Conservation (phyloP, 2,888 invertebrate genomes). For the Platycnemis pennipes region DNA sequence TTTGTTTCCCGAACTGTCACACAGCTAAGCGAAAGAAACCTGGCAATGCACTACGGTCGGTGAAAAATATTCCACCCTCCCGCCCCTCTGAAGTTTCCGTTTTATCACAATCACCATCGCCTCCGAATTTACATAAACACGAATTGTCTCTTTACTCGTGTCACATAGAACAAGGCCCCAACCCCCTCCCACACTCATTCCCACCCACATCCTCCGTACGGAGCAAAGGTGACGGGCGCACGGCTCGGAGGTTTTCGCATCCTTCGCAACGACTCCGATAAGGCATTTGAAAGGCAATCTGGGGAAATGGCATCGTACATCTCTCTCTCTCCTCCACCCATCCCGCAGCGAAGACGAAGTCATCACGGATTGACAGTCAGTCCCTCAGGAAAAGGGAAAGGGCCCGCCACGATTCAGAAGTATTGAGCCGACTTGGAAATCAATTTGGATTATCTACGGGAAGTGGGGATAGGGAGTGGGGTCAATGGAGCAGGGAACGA, state of each 20-base stretch:
- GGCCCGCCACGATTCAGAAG: background rate
- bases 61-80: too few species aligned
- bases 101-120: too few species aligned
- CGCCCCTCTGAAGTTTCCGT: too few species aligned
- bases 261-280: background rate
- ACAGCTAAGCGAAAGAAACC: too few species aligned
- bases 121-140: too few species aligned
- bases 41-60: too few species aligned
- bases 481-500: background rate
- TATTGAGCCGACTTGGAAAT: conserved; percentile 35
- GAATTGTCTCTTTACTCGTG: background rate
- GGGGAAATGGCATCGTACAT: conserved; percentile 21
- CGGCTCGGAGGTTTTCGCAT: background rate
- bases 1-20: too few species aligned
- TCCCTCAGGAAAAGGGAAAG: background rate
- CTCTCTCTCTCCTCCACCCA: background rate
- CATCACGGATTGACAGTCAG: background rate
- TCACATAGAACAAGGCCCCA: background rate
- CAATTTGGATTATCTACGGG: conserved; percentile 23
- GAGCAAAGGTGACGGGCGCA: background rate
- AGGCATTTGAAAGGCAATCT: background rate
- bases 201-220: background rate
- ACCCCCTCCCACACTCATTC: background rate
- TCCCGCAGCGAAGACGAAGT: conserved; percentile 1
- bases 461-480: background rate